phyloP scores from a whole-genome alignment of 2,113 vertebrate genomes.

The Pithys albifrons region DNA sequence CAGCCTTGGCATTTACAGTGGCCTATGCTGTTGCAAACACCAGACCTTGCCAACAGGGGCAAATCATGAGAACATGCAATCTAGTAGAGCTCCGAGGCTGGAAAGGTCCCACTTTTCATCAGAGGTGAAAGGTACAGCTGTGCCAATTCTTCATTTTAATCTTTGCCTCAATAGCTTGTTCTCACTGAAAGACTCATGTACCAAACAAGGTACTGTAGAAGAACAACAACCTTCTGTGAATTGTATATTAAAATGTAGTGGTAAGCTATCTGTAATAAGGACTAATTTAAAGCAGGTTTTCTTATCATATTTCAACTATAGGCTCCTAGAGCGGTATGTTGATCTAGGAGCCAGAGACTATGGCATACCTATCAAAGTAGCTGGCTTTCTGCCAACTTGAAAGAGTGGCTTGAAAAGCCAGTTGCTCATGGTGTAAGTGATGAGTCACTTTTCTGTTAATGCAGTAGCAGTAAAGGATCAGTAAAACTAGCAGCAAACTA shows the following conservation, averaged over 20 bases:
- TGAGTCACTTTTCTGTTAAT: not conserved
- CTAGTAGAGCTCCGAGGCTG: not conserved
- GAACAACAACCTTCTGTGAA: not conserved
- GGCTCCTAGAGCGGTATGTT: not conserved
- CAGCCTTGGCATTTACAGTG: not conserved
- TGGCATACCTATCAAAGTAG: not conserved
- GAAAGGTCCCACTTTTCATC: not conserved
- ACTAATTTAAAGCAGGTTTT: not conserved
- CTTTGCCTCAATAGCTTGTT: not conserved
- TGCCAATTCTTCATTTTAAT: not conserved
- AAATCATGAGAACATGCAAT: not conserved
- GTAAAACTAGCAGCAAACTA: not conserved
- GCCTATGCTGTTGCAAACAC: not conserved
- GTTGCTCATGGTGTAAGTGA: not conserved
- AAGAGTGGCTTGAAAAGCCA: not conserved
- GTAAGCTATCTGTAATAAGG: not conserved
- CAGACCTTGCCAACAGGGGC: not conserved
- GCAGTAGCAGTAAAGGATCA: not conserved
- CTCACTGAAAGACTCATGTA: not conserved
- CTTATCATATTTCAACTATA: not conserved
- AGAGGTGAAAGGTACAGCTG: not conserved
- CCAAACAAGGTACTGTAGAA: not conserved
- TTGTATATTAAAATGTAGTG: not conserved
- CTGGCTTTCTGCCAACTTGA: not conserved
- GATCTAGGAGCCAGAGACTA: not conserved